Base-by-base conservation (phyloP, 1,140 invertebrate species). In the Drosophila kanapiae region DNA sequence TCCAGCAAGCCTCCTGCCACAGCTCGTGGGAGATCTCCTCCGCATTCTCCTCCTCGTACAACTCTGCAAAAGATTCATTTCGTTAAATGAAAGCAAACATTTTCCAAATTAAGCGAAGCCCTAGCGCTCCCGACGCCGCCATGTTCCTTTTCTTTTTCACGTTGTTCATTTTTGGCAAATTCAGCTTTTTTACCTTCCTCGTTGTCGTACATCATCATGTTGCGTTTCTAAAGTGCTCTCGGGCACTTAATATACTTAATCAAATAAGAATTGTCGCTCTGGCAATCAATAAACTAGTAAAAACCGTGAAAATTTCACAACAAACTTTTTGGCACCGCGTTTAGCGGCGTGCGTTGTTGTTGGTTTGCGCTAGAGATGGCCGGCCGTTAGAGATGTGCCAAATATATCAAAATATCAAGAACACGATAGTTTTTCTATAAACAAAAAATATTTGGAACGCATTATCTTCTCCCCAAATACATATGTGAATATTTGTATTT, bases 1-100 rank as follows among this genome's bases (percentile, higher is more conserved):
- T 99, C 99, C 99, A 99, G 91, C 98, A 99, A n/a, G 99, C 99
- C 95, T 99, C 99, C 94, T 99, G 98, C 98, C 98, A 99, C 61
- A 99, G 93, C 91, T 99, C 98, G 14, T 97, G 96, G 13, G 98
- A 98, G 82, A 99, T 98, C 94, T 99, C 98, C 92, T 97, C 97
- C 3, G 91, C 91, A 77, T 92, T 92, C 53, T 92, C 91, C 58
- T 92, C 91, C 57, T 92, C 91, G 56, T 78, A 92, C 53, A 90
- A 60, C 67, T 92, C 91, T 92, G 67, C 6, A 56, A 58, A 51
- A 14, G 14, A 9, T 18, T 48, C 40, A 13, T 38, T 48, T 48
- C 11, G 43, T 23, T n/a, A n/a, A 35, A 33, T 18, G 8, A 54
- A 29, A 13, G 14, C 40, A 7, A 16, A 27, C 1, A 3, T 18